Evolutionary conservation across 53 echinoderm and acorn worm species (phyloP), one percentile per base, ranked within the genome.

Genomic region (Luidia sarsii): DNA sequence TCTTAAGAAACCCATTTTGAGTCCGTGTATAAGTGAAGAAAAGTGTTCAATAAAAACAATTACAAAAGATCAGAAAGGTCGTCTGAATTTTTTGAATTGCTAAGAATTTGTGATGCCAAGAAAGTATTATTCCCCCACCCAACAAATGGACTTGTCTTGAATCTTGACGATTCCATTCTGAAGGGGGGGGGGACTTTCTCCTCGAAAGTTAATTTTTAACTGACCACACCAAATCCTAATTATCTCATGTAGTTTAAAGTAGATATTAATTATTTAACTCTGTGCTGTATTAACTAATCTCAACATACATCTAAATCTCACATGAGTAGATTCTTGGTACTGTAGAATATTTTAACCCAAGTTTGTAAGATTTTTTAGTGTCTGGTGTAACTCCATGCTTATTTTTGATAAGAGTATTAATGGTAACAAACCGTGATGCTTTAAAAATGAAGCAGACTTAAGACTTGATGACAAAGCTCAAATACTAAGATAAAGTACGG

Each of bases 201-300:
- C n/a, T n/a, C n/a, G n/a, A n/a, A n/a, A n/a, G n/a, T n/a, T n/a
- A n/a, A n/a, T n/a, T n/a, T n/a, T n/a, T n/a, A n/a, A n/a, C n/a
- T n/a, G n/a, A n/a, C n/a, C n/a, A n/a, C n/a, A n/a, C n/a, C n/a
- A n/a, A n/a, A n/a, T n/a, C n/a, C n/a, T n/a, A n/a, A n/a, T n/a
- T n/a, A n/a, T n/a, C n/a, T n/a, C n/a, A n/a, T n/a, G n/a, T n/a
- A n/a, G n/a, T n/a, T n/a, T n/a, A n/a, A n/a, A n/a, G n/a, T n/a
- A n/a, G n/a, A n/a, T n/a, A n/a, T n/a, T n/a, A n/a, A 54, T 16
- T 37, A 37, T 55, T 54, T 70, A 50, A 50, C 50, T 50, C 19
- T 49, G 31, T 50, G 70, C 70, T 54, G 22, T 36, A 72, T 72
- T 72, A 72, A 72, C 72, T 72, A 20, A 77, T 61, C 45, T 77